Evolutionary conservation across 2,888 invertebrate species (phyloP).

Genomic region (Anodontia alba): DNA sequence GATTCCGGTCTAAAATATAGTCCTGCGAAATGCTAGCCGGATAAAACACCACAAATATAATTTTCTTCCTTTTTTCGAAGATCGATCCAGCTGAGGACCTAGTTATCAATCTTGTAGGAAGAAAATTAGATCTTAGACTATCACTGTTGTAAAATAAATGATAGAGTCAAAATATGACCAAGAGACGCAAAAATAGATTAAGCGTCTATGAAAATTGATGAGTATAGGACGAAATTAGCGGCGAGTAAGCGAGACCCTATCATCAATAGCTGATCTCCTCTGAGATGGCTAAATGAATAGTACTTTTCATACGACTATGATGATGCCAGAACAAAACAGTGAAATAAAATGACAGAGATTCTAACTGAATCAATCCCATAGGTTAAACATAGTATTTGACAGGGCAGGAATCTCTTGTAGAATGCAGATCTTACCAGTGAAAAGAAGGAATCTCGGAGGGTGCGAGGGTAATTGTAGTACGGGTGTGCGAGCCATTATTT

Average conservation of each 20-base stretch:
- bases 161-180: slow-evolving; percentile 20
- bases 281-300: slow-evolving; percentile 8
- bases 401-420: too few species aligned
- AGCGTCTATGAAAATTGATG: slow-evolving; percentile 21
- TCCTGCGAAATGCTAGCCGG: background rate
- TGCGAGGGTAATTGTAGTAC: too few species aligned
- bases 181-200: slow-evolving; percentile 16
- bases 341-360: too few species aligned
- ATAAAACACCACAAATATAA: background rate
- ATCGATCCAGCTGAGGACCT: background rate
- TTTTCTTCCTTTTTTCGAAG: background rate
- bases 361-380: too few species aligned
- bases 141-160: slow-evolving; percentile 18
- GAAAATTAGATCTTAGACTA: slow-evolving; percentile 13
- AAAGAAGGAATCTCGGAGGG: too few species aligned
- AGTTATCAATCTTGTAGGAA: slow-evolving; percentile 17
- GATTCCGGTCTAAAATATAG: background rate
- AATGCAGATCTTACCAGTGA: too few species aligned
- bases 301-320: background rate
- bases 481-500: too few species aligned
- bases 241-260: slow-evolving; percentile 6
- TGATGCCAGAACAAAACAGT: too few species aligned
- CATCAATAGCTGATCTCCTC: slow-evolving; percentile 7
- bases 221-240: slow-evolving; percentile 15
- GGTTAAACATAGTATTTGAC: too few species aligned